Percentiles rank a stretch among this genome's conserved stretches.
Evolutionary conservation across 2,888 invertebrate species (phyloP).

Genomic region (Drosophila incognita): DNA sequence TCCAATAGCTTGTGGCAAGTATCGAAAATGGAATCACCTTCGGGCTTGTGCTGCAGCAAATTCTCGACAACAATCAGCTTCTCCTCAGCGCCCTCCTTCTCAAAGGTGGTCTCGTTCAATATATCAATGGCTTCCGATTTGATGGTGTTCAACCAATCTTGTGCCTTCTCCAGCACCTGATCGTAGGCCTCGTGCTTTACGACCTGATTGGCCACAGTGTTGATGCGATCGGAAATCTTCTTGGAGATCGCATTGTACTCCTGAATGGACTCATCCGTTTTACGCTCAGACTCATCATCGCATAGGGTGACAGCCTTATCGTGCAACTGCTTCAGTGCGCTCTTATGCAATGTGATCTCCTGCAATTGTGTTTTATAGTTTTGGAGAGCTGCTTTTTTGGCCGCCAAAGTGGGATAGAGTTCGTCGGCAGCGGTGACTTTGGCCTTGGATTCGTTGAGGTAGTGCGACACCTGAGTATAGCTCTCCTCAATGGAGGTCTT

Average conservation of each 20-base stretch:
- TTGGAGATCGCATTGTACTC: slow-evolving; percentile 89
- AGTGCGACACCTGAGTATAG: slow-evolving; percentile 93
- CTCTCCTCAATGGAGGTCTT: slow-evolving; percentile 97
- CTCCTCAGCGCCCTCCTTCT: slow-evolving; percentile 91
- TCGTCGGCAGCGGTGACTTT: slow-evolving; percentile 90
- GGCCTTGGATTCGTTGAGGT: slow-evolving; percentile 92
- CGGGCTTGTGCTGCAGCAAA: slow-evolving; percentile 89
- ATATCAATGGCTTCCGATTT: slow-evolving; percentile 92
- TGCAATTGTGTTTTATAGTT: slow-evolving; percentile 92
- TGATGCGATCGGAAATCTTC: slow-evolving; percentile 89
- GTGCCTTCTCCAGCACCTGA: slow-evolving; percentile 92
- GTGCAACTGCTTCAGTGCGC: slow-evolving; percentile 92
- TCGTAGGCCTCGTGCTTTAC: slow-evolving; percentile 93
- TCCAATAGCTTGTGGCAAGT: slow-evolving; percentile 90
- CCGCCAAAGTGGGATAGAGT: slow-evolving; percentile 91
- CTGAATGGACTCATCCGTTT: slow-evolving; percentile 90
- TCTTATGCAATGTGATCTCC: slow-evolving; percentile 94
- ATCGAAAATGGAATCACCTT: slow-evolving; percentile 90
- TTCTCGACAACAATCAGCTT: slow-evolving; percentile 91
- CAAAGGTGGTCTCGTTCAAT: slow-evolving; percentile 91
- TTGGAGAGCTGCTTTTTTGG: slow-evolving; percentile 95
- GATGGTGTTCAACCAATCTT: slow-evolving; percentile 92
- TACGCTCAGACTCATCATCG: slow-evolving; percentile 92
- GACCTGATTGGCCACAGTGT: slow-evolving; percentile 89
- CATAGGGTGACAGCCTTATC: slow-evolving; percentile 92